Percentiles rank a stretch among this genome's conserved stretches.
Conservation (phyloP, 2,888 invertebrate genomes). For the Acrobasis consociella region DNA sequence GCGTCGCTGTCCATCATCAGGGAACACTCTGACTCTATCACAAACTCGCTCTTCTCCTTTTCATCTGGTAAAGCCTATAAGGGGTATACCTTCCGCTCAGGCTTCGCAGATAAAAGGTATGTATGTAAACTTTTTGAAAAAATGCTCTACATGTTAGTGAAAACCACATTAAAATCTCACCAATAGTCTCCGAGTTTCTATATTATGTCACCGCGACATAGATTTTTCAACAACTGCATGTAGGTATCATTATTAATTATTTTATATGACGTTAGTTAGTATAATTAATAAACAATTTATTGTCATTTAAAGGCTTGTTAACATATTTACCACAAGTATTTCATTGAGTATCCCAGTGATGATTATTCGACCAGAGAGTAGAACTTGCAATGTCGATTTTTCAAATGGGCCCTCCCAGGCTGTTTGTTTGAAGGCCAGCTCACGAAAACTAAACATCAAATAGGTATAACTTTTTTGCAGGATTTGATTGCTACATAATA, state of each 20-base stretch:
- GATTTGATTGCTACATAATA: too few species aligned
- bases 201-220: too few species aligned
- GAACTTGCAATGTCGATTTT: slow-evolving; percentile 62
- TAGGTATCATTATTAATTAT: too few species aligned
- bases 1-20: slow-evolving; percentile 62
- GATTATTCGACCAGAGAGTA: slow-evolving; percentile 69
- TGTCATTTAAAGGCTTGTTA: too few species aligned
- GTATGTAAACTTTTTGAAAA: too few species aligned
- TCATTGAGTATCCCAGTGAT: slow-evolving; percentile 73
- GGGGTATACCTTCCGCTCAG: neutral
- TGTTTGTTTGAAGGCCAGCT: slow-evolving; percentile 36
- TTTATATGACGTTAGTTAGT: too few species aligned
- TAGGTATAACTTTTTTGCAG: neutral
- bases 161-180: too few species aligned
- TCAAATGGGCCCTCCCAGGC: slow-evolving; percentile 46
- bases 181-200: too few species aligned
- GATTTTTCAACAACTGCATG: too few species aligned
- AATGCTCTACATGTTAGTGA: too few species aligned
- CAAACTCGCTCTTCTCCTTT: slow-evolving; percentile 55
- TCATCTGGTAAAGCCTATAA: slow-evolving; percentile 53
- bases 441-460: slow-evolving; percentile 42
- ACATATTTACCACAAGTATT: slow-evolving; percentile 52
- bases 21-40: slow-evolving; percentile 66
- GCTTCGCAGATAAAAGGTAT: too few species aligned
- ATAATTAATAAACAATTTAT: too few species aligned